Base-by-base conservation (phyloP, 2,888 invertebrate genomes). In the Lithophane ornitopus region DNA sequence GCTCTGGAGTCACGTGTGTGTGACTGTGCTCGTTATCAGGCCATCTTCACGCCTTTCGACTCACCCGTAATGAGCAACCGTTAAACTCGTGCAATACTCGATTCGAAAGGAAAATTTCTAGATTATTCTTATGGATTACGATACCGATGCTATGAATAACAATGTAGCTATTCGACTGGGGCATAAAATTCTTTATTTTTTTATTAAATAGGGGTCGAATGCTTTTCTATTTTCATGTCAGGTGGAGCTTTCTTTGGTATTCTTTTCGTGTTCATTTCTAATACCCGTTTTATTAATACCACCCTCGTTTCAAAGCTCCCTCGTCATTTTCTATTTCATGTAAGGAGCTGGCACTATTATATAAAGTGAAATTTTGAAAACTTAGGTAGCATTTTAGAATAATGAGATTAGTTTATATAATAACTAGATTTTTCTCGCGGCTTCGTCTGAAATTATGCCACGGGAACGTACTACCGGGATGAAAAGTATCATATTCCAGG, bases 11-110 rank as follows among this genome's bases (percentile, higher is more conserved):
- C 84, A 88, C 80, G 80, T 87, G 80, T 80, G 78, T 80, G 82
- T 88, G 79, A 82, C 80, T 86, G 77, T 59, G 59, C 82, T 84
- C 61, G 86, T 89, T 90, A 90, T 89, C 90, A 76, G 74, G 11
- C 69, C 81, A 90, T 90, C 91, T 90, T 90, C 83, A 90, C 89
- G 91, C 81, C 80, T 80, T 84, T 88, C 84, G 87, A 81, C 75
- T 68, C 79, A 70, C 71, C 68, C 63, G 76, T 86, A 87, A 87
- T 88, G 86, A 86, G 88, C 85, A 73, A 72, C 77, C 77, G 84
- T 76, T 78, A 82, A 76, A 62, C 39, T 68, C 75, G 85, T 84
- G 78, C 85, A 88, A 75, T 85, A 83, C 82, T 75, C 75, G 59
- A 87, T 82, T 77, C 78, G 75, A 80, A 88, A 87, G 82, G 81